Evolutionary conservation across 2,888 invertebrate species (phyloP).

Genomic region (Julus scanicus): DNA sequence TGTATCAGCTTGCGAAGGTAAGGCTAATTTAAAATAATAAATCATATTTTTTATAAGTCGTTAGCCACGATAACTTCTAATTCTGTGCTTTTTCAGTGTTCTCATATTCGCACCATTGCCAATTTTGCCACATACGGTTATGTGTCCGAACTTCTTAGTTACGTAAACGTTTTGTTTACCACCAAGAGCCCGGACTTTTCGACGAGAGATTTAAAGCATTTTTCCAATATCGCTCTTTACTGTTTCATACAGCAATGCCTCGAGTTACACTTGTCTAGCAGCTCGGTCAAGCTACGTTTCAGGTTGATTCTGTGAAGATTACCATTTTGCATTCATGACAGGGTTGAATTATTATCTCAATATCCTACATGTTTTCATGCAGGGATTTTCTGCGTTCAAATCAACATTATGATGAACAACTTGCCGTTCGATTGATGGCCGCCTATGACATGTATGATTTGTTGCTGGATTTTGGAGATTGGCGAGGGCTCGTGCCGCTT

Average conservation of each 20-base stretch:
- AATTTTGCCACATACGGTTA: slow-evolving; percentile 74
- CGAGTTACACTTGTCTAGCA: slow-evolving; percentile 62
- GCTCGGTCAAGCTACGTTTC: slow-evolving; percentile 58
- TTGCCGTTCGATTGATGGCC: slow-evolving; percentile 74
- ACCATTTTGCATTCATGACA: no score
- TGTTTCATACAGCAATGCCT: slow-evolving; percentile 73
- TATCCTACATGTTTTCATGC: slow-evolving; percentile 40
- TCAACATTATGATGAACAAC: slow-evolving; percentile 74
- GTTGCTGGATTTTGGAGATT: slow-evolving; percentile 70
- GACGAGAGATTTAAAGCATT: slow-evolving; percentile 71
- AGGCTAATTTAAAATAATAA: background rate
- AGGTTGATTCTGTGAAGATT: slow-evolving; percentile 60
- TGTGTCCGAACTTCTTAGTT: slow-evolving; percentile 73
- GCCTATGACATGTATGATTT: slow-evolving; percentile 74
- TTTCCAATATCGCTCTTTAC: slow-evolving; percentile 75
- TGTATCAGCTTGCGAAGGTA: slow-evolving; percentile 80
- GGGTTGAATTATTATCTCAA: background rate
- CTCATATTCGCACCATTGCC: slow-evolving; percentile 72
- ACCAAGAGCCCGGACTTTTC: slow-evolving; percentile 69
- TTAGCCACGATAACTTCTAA: background rate
- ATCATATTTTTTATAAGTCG: background rate
- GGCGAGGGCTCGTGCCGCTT: slow-evolving; percentile 71
- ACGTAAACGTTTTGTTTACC: slow-evolving; percentile 71
- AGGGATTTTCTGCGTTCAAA: slow-evolving; percentile 72
- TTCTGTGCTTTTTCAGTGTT: slow-evolving; percentile 66